Evolutionary conservation across 2,797 vertebrate genomes (phyloP).

Genomic region (Gymnocypris eckloni): DNA sequence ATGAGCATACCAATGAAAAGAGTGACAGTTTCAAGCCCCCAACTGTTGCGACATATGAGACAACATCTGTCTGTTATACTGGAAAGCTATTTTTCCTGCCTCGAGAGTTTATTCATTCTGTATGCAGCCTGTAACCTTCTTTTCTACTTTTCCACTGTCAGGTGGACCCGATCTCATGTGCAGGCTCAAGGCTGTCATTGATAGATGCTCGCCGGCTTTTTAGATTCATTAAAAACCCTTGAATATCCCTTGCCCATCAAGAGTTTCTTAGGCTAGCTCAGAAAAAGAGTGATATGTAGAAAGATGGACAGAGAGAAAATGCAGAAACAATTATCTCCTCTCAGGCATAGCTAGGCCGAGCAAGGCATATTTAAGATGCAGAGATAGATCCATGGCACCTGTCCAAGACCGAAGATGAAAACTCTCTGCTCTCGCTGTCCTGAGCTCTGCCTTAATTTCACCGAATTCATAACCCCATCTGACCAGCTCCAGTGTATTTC

Average conservation of each 20-base stretch:
- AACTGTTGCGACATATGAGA: background rate
- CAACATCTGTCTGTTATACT: background rate
- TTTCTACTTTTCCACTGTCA: constrained; percentile 57
- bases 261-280: constrained; percentile 7
- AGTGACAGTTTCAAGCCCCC: background rate
- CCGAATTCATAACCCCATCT: constrained; percentile 45
- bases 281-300: constrained; percentile 21
- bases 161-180: constrained; percentile 44
- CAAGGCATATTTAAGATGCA: constrained; percentile 61
- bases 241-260: constrained; percentile 59
- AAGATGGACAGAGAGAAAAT: constrained; percentile 44
- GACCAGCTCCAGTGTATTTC: constrained; percentile 59
- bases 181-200: constrained; percentile 63
- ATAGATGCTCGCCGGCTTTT: constrained; percentile 60
- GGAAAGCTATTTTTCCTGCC: background rate
- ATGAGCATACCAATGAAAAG: background rate
- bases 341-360: constrained; percentile 53
- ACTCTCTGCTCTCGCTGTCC: constrained; percentile 29
- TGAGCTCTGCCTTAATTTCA: constrained; percentile 60
- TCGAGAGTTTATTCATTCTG: constrained; percentile 44
- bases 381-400: constrained; percentile 63
- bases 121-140: constrained; percentile 55
- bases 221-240: constrained; percentile 61
- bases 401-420: constrained; percentile 70
- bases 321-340: constrained; percentile 53